Percentiles rank a stretch among this genome's conserved stretches.
Conservation (phyloP, 1,140 invertebrate genomes). For the Oedothorax gibbosus region DNA sequence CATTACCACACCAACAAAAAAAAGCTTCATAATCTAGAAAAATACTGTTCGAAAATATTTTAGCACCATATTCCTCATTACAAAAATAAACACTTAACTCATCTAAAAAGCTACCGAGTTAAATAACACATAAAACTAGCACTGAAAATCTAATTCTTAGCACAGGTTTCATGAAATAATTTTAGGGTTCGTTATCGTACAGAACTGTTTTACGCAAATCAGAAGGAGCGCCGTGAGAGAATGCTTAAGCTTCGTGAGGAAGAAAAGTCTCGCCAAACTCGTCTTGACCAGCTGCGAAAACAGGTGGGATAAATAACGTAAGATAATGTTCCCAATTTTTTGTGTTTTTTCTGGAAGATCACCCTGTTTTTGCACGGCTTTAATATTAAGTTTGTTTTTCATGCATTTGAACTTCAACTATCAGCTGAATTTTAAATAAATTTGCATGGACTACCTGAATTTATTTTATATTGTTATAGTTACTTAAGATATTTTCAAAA, state of each 20-base stretch:
- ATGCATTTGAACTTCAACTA: background rate
- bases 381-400: background rate
- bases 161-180: slow-evolving; percentile 50
- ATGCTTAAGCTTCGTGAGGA: slow-evolving; percentile 58
- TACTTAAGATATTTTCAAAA: too few relatives aligned
- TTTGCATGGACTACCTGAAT: background rate
- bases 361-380: too few relatives aligned
- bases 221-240: slow-evolving; percentile 57
- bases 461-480: too few relatives aligned
- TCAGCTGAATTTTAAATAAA: background rate
- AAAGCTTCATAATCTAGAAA: too few relatives aligned
- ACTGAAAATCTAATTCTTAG: slow-evolving; percentile 38
- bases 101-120: too few relatives aligned
- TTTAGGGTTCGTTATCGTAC: slow-evolving; percentile 60
- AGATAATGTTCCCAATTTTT: slow-evolving; percentile 49
- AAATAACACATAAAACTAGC: background rate
- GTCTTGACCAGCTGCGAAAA: slow-evolving; percentile 59
- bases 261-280: slow-evolving; percentile 37
- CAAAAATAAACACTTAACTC: too few relatives aligned
- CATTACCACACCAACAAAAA: too few relatives aligned
- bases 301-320: slow-evolving; percentile 61
- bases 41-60: background rate
- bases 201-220: slow-evolving; percentile 59
- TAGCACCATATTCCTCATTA: background rate
- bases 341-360: background rate